Conservation (phyloP, 2,797 vertebrate genomes). For the Toxotes lorentzi region DNA sequence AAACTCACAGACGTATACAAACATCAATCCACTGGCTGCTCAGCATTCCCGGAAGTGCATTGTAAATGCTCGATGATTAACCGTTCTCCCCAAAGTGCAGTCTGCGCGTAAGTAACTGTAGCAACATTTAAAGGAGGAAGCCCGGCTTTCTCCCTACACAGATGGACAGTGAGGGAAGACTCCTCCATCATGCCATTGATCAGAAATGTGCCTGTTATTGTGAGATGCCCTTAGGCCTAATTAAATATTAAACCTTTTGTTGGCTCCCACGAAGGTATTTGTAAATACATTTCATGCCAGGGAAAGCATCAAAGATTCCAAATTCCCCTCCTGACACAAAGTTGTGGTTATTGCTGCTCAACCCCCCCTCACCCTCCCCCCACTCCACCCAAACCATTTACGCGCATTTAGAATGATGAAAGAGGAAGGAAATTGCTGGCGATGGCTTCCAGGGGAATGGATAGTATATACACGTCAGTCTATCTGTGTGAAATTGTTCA, state of each 20-base stretch:
- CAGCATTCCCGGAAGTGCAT: slow-evolving; percentile 38
- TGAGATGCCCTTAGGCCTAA: slow-evolving; percentile 80
- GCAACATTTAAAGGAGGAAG: slow-evolving; percentile 65
- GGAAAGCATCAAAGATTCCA: slow-evolving; percentile 81
- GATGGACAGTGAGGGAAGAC: slow-evolving; percentile 58
- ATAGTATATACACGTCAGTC: slow-evolving; percentile 73
- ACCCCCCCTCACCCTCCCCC: slow-evolving; percentile 41
- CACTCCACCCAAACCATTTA: slow-evolving; percentile 78
- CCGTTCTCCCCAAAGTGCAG: slow-evolving; percentile 49
- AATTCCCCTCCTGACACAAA: slow-evolving; percentile 76
- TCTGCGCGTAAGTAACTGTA: slow-evolving; percentile 46
- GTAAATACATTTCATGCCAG: slow-evolving; percentile 84
- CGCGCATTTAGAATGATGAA: slow-evolving; percentile 85
- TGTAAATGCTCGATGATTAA: slow-evolving; percentile 56
- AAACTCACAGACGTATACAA: slow-evolving; percentile 50
- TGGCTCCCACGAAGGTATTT: slow-evolving; percentile 82
- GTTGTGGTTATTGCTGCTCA: slow-evolving; percentile 78
- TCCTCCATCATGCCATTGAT: slow-evolving; percentile 77
- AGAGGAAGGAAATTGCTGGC: slow-evolving; percentile 78
- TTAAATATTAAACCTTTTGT: slow-evolving; percentile 87
- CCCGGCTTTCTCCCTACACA: slow-evolving; percentile 51
- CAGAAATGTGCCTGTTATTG: slow-evolving; percentile 68
- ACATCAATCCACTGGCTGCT: slow-evolving; percentile 35
- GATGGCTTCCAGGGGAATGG: slow-evolving; percentile 77
- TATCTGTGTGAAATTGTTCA: slow-evolving; percentile 64